Evolutionary conservation across 1,140 invertebrate species (phyloP).

Genomic region (Aricia agestis): DNA sequence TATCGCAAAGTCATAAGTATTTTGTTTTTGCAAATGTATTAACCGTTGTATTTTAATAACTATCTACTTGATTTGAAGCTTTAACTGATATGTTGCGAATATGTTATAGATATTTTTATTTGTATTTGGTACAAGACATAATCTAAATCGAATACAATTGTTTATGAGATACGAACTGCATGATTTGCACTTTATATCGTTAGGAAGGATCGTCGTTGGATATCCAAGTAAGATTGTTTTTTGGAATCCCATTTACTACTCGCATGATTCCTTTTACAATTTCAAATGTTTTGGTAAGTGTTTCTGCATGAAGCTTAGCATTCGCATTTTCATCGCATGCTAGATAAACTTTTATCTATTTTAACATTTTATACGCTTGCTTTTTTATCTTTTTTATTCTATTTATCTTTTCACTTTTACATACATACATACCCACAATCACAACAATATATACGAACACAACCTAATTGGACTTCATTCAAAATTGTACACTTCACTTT

Average conservation of each 20-base stretch:
- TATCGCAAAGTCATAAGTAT: constrained; percentile 59
- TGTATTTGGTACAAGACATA: constrained; percentile 42
- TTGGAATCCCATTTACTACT: constrained; percentile 44
- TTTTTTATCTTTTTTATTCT: constrained; percentile 62
- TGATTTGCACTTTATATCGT: constrained; percentile 51
- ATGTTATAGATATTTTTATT: constrained; percentile 48
- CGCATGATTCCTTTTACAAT: constrained; percentile 49
- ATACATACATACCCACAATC: constrained; percentile 39
- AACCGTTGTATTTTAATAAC: constrained; percentile 56
- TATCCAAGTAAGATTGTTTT: constrained; percentile 63
- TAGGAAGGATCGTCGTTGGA: constrained; percentile 73
- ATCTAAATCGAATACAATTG: constrained; percentile 30
- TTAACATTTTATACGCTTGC: constrained; percentile 52
- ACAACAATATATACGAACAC: constrained; percentile 48
- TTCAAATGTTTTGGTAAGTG: constrained; percentile 44
- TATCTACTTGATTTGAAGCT: constrained; percentile 44
- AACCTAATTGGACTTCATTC: constrained; percentile 64
- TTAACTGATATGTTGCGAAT: constrained; percentile 65
- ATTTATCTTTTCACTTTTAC: constrained; percentile 56
- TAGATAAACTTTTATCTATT: constrained; percentile 41
- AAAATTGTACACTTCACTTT: constrained; percentile 68
- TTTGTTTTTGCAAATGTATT: constrained; percentile 67
- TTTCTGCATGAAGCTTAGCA: constrained; percentile 52
- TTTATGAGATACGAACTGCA: constrained; percentile 35
- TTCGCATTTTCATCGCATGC: constrained; percentile 63